A percentile compares a stretch with the other conserved stretches of the same genome.
Conservation (phyloP, 2,888 invertebrate species). For the Pandemis corylana region DNA sequence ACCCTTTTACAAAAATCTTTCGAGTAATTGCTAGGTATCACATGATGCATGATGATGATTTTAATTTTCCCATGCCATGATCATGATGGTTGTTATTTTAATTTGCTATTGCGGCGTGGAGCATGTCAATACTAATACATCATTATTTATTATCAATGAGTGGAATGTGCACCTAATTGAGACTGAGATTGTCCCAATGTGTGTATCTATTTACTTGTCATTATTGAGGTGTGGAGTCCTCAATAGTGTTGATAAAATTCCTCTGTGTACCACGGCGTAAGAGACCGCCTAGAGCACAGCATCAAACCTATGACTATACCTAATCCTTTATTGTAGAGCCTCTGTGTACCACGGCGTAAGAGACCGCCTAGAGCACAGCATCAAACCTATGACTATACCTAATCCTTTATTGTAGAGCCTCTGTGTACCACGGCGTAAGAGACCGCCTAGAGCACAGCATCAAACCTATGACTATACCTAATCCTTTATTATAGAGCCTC, state of each 20-base stretch:
- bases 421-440: background rate
- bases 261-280: constrained; percentile 36
- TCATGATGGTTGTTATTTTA: too few relatives aligned
- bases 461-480: background rate
- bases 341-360: background rate
- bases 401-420: background rate
- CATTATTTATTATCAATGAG: too few relatives aligned
- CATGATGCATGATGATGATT: too few relatives aligned
- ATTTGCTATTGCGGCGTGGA: background rate
- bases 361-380: constrained; percentile 40
- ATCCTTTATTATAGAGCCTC: constrained; percentile 3
- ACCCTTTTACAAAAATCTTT: too few relatives aligned
- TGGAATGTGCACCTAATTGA: background rate
- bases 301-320: constrained; percentile 17
- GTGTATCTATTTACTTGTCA: background rate
- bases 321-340: background rate
- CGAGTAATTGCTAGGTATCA: too few relatives aligned
- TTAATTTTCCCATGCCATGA: too few relatives aligned
- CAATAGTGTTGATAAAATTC: background rate
- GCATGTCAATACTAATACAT: background rate
- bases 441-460: background rate
- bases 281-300: constrained; percentile 40
- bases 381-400: constrained; percentile 15
- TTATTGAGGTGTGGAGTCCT: background rate
- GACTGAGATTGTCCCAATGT: background rate